Conservation (phyloP, 2,113 vertebrate genomes). For the Empidonax alnorum region DNA sequence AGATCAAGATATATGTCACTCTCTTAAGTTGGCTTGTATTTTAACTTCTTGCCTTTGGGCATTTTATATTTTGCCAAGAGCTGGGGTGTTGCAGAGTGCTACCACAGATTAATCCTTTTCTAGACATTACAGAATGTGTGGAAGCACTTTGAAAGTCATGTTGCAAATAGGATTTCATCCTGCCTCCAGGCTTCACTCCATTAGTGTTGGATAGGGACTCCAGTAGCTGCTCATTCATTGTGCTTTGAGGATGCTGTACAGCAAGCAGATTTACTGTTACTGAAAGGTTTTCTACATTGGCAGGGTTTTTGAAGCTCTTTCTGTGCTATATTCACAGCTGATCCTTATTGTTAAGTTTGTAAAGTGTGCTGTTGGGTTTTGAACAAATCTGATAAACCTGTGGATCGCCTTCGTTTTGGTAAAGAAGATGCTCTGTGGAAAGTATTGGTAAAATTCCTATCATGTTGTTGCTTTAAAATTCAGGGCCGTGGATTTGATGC, state of each 20-base stretch:
- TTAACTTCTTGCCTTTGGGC: neutral
- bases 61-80: neutral
- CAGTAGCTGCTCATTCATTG: neutral
- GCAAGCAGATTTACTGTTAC: neutral
- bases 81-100: neutral
- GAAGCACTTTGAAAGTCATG: neutral
- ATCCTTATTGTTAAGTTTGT: neutral
- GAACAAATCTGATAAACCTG: neutral
- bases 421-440: neutral
- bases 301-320: neutral
- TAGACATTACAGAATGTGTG: neutral
- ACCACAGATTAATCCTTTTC: neutral
- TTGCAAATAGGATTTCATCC: neutral
- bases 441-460: neutral
- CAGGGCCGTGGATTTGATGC: neutral
- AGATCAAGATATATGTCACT: neutral
- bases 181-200: neutral
- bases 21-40: neutral
- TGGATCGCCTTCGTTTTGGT: fast-evolving
- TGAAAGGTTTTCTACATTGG: neutral
- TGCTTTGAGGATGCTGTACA: neutral
- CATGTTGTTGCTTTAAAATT: neutral
- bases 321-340: neutral
- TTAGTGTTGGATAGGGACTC: neutral
- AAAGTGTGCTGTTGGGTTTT: neutral